Conservation (phyloP, 2,797 vertebrate genomes). For the Micromesistius poutassou region DNA sequence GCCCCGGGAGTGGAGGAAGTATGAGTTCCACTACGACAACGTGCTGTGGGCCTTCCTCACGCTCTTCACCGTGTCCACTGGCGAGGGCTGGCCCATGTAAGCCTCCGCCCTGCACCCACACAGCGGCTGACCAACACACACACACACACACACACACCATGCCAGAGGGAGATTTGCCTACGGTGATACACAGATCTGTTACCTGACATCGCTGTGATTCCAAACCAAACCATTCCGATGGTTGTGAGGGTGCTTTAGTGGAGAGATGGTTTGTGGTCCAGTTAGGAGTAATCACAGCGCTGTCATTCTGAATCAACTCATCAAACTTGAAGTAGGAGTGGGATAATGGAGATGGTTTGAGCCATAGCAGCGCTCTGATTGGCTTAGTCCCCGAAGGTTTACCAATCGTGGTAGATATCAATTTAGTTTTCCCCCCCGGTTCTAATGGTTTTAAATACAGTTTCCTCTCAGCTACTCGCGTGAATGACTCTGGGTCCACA, state of each 20-base stretch:
- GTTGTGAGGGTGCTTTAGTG: too few species aligned
- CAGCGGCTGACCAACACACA: neutral
- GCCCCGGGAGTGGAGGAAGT: constrained; percentile 92
- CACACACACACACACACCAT: too few species aligned
- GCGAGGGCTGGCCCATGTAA: constrained; percentile 98
- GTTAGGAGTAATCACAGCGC: neutral
- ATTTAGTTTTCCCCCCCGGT: neutral
- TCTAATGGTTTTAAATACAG: neutral
- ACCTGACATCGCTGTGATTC: neutral
- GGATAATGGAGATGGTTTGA: neutral
- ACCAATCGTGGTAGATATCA: neutral
- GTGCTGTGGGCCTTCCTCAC: constrained; percentile 97
- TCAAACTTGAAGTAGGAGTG: neutral
- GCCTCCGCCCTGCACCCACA: constrained; percentile 50
- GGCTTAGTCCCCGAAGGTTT: neutral
- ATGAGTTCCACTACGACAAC: constrained; percentile 96
- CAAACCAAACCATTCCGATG: too few species aligned
- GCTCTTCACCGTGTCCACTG: constrained; percentile 95
- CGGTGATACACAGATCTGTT: neutral
- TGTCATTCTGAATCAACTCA: neutral
- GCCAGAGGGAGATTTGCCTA: neutral
- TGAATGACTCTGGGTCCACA: neutral
- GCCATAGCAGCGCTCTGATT: neutral
- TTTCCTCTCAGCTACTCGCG: neutral
- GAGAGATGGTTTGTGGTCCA: too few species aligned